phyloP scores from a whole-genome alignment of 2,888 invertebrate genomes.

The Rhaphigaster nebulosa region DNA sequence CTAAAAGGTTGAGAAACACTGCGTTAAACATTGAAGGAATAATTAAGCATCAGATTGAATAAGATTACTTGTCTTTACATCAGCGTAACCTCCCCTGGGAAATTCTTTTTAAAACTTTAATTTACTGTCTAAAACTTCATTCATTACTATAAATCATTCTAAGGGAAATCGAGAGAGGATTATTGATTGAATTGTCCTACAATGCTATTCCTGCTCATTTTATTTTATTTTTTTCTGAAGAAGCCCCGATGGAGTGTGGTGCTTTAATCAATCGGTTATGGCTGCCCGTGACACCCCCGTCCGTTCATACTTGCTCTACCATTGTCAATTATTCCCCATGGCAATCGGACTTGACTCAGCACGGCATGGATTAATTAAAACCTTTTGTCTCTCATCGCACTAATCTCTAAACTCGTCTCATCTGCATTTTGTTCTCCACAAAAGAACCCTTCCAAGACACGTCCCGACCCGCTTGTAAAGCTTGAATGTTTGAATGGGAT shows the following conservation, averaged over 20 bases:
- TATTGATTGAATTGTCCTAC: not conserved
- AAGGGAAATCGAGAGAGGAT: not conserved
- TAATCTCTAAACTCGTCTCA: constrained; percentile 33
- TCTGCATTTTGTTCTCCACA: constrained; percentile 41
- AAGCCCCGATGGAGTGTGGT: not conserved
- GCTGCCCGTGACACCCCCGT: not conserved
- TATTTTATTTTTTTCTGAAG: not conserved
- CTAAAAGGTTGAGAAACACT: too few species aligned
- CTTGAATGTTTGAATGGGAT: not conserved
- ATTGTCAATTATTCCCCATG: not conserved
- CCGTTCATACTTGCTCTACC: constrained; percentile 24
- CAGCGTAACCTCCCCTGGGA: too few species aligned
- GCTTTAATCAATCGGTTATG: not conserved
- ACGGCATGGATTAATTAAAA: constrained; percentile 25
- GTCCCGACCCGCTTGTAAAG: not conserved
- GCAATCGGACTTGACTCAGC: constrained; percentile 31
- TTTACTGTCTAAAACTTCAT: too few species aligned
- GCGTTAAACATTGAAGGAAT: too few species aligned
- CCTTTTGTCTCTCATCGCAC: constrained; percentile 15
- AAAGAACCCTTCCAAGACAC: constrained; percentile 27
- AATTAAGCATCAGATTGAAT: too few species aligned
- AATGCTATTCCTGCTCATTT: not conserved
- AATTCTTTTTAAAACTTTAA: too few species aligned
- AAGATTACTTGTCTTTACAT: too few species aligned
- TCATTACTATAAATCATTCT: too few species aligned